A percentile compares a stretch with the other conserved stretches of the same genome.
These are phyloP conservation scores for Tenebrio molitor DNA, from an alignment of 1,140 invertebrate genomes.

Conservation along the genomic window DNA sequence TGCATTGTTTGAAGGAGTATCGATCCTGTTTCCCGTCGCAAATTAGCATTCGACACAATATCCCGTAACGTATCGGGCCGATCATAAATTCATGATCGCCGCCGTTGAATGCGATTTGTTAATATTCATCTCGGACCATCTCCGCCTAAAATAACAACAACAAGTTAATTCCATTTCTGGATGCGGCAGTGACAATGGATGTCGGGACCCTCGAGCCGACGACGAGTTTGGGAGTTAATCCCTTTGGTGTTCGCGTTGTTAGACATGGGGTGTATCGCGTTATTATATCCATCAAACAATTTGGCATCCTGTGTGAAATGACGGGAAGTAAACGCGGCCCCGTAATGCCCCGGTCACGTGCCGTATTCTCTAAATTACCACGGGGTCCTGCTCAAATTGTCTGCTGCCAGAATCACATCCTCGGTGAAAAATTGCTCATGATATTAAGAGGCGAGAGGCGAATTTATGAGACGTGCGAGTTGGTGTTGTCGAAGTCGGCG, in stretches of 20 bases:
- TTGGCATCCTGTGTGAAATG: conserved; percentile 60
- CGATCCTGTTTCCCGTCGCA: conserved; percentile 9
- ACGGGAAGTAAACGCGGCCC: conserved; percentile 57
- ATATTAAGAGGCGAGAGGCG: conserved; percentile 41
- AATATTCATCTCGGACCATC: conserved; percentile 35
- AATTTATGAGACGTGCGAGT: conserved; percentile 13
- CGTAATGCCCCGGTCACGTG: conserved; percentile 56
- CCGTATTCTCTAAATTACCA: conserved; percentile 58
- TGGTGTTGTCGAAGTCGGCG: neutral
- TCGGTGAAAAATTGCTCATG: conserved; percentile 57
- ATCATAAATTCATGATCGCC: conserved; percentile 26
- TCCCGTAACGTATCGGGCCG: conserved; percentile 1
- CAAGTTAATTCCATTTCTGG: conserved; percentile 31
- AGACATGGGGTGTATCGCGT: conserved; percentile 45
- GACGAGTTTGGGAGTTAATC: conserved; percentile 31
- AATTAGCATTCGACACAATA: conserved; percentile 35
- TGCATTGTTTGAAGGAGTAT: conserved; percentile 9
- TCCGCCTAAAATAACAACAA: conserved; percentile 32
- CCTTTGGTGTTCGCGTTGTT: conserved; percentile 41
- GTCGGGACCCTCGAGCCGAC: conserved; percentile 5
- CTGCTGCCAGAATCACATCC: conserved; percentile 60
- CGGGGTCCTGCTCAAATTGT: conserved; percentile 58
- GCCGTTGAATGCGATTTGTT: conserved; percentile 11
- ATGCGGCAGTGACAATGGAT: conserved; percentile 5
- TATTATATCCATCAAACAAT: conserved; percentile 58